phyloP scores from a whole-genome alignment of 2,888 invertebrate genomes.

The Merodon equestris region DNA sequence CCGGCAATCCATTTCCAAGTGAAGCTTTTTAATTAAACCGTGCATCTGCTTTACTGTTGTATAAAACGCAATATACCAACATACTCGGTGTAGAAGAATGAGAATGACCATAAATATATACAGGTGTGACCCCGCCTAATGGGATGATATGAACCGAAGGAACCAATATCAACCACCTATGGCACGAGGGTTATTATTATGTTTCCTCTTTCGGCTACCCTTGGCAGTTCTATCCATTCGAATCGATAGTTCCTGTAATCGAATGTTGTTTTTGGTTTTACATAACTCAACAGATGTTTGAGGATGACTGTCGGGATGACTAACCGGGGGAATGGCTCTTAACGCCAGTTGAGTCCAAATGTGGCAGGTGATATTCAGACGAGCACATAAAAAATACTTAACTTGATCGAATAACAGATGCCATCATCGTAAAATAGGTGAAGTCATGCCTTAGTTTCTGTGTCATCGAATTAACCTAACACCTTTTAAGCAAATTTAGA shows the following conservation, averaged over 20 bases:
- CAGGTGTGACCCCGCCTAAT: slow-evolving; percentile 53
- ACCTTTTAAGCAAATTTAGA: slow-evolving; percentile 28
- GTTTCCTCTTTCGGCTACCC: slow-evolving; percentile 24
- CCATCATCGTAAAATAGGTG: slow-evolving; percentile 3
- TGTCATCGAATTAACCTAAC: slow-evolving; percentile 2
- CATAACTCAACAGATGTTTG: slow-evolving; percentile 24
- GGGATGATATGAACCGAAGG: slow-evolving; percentile 18
- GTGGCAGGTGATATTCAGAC: no score
- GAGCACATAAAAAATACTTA: background rate
- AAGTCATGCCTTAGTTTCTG: slow-evolving; percentile 30
- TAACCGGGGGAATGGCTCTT: slow-evolving; percentile 52
- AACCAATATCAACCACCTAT: slow-evolving; percentile 38
- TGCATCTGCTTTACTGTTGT: slow-evolving; percentile 53
- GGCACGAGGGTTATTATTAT: slow-evolving; percentile 55
- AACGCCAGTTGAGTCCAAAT: slow-evolving; percentile 24
- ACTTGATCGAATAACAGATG: slow-evolving; percentile 18
- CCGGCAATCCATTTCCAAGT: slow-evolving; percentile 43
- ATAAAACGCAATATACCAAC: slow-evolving; percentile 20
- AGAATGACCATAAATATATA: slow-evolving; percentile 37
- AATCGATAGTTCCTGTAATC: slow-evolving; percentile 45
- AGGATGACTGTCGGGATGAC: slow-evolving; percentile 30
- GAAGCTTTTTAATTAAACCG: slow-evolving; percentile 47
- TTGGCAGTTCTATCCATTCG: slow-evolving; percentile 29
- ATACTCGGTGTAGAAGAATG: background rate
- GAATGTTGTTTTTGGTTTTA: slow-evolving; percentile 3